Evolutionary conservation across 92 coral and sea anemone genomes (phyloP).

Genomic region (Siderastrea radians): DNA sequence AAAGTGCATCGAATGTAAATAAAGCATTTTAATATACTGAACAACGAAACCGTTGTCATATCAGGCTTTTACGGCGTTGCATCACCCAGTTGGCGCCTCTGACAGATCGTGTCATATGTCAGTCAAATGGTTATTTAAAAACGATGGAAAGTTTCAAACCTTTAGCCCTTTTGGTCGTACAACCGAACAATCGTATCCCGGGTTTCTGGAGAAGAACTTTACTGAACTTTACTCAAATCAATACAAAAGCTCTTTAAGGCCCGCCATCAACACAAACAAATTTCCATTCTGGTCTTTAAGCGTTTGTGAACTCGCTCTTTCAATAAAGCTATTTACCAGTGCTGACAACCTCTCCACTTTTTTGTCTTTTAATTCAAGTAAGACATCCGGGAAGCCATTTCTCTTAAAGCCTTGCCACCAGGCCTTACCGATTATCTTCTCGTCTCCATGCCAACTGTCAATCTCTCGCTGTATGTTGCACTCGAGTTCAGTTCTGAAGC

Average conservation of each 20-base stretch:
- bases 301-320: constrained; percentile 8
- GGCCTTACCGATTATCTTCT: constrained; percentile 1
- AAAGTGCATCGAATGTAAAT: no score
- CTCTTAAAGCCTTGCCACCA: constrained; percentile 44
- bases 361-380: background rate
- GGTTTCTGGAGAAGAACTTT: background rate
- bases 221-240: background rate
- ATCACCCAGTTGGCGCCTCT: no score
- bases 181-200: no score
- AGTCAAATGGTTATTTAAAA: no score
- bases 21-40: no score
- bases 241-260: background rate
- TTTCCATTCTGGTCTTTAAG: constrained; percentile 27
- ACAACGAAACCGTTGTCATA: no score
- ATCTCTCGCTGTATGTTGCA: constrained; percentile 22
- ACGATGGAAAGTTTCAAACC: no score
- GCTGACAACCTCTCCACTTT: background rate
- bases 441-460: constrained; percentile 34
- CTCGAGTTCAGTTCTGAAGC: constrained; percentile 42
- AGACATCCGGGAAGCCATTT: constrained; percentile 19
- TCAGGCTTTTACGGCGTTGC: no score
- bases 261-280: constrained; percentile 1
- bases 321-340: constrained; percentile 5
- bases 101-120: no score
- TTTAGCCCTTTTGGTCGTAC: no score